phyloP scores from a whole-genome alignment of 2,113 vertebrate genomes.

The Onychostoma macrolepis region DNA sequence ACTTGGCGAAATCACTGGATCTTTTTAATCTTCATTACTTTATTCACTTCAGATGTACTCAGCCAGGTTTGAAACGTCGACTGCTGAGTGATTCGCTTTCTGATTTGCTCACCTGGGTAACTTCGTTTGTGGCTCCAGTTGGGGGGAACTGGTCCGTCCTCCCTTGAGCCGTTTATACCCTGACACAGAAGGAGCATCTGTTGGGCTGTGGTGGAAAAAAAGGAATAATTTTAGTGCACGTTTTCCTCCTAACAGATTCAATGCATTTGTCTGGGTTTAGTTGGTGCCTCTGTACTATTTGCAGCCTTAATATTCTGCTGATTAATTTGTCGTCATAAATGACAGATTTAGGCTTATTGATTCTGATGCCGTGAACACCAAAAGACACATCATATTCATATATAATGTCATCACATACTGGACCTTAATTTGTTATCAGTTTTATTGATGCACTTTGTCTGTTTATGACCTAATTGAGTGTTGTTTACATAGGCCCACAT shows the following conservation, averaged over 20 bases:
- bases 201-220: constrained; percentile 62
- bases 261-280: not conserved
- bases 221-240: constrained; percentile 24
- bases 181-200: constrained; percentile 72
- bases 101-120: constrained; percentile 67
- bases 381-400: not conserved
- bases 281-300: not conserved
- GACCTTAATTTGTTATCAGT: not conserved
- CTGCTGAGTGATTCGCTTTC: not conserved
- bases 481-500: not conserved
- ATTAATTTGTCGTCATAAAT: not conserved
- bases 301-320: not conserved
- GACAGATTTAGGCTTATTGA: not conserved
- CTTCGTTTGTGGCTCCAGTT: constrained; percentile 70
- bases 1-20: not conserved
- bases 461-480: not conserved
- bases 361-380: not conserved
- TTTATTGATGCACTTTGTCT: not conserved
- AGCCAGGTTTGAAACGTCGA: not conserved
- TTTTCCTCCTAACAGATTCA: not conserved
- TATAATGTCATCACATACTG: not conserved
- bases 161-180: constrained; percentile 61
- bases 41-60: not conserved
- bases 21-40: not conserved
- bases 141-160: constrained; percentile 60